Evolutionary conservation across 2,888 invertebrate genomes (phyloP), one percentile per base, ranked within the genome.

Genomic region (Papilio protenor): DNA sequence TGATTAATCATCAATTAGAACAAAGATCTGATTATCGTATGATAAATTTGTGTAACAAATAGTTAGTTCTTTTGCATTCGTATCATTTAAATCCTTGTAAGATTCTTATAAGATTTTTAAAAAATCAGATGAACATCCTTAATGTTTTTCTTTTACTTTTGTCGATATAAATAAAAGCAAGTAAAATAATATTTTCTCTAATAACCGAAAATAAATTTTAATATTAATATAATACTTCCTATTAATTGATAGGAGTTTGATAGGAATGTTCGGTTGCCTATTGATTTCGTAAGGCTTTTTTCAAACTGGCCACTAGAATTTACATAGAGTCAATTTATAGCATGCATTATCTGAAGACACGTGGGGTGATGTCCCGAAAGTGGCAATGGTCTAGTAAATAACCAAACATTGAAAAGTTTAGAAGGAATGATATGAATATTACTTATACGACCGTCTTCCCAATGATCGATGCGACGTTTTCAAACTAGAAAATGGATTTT

Each of bases 401-500:
- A 14, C 40, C 40, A 66, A 23, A 21, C 45, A 14, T 21, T 45
- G 18, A 12, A 69, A 12, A 64, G 64, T 10, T n/a, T 59, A 10
- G n/a, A 12, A 14, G 40, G 66, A 40, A n/a, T 40, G n/a, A 66
- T 64, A 33, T 40, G 18, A 40, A 66, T n/a, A 66, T 40, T 66
- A 47, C 47, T 71, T 57, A 61, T 59, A 45, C 27, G 59, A 21
- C 59, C 47, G 23, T 21, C 75, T 52, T 2, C 64, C 8, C 33
- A 66, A 52, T 74, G 64, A 66, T 74, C 6, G 66, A 75, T 69
- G 49, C 66, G 23, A 49, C 27, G 73, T 73, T 73, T 55, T 77
- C 45, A 74, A 74, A 77, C 74, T 64, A n/a, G 71, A 73, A 66
- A 66, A 57, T 55, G 18, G 21, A 23, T 74, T 80, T 66, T 59